Percentiles rank a stretch among this genome's conserved stretches.
Evolutionary conservation across 37 sponge, comb jelly and placozoan species (phyloP).

Genomic region (Geodia barretti): DNA sequence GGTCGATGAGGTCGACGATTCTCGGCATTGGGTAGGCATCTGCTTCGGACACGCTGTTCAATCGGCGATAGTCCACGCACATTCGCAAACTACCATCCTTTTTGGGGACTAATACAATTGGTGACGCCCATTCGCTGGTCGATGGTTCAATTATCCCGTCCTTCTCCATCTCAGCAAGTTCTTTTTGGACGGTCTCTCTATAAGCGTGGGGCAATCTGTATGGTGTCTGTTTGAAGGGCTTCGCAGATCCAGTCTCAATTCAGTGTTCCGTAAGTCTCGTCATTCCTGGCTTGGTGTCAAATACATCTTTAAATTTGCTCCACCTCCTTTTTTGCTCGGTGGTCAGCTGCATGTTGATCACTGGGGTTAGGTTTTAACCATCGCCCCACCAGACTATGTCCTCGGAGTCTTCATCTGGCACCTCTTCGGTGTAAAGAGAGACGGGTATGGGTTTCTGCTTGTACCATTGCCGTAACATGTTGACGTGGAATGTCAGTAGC

Average conservation of each 20-base stretch:
- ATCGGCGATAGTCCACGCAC: slow-evolving; percentile 1
- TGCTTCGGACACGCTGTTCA: neutral
- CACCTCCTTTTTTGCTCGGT: too few species aligned
- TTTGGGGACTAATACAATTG: neutral
- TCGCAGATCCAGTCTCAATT: neutral
- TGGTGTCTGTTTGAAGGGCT: neutral
- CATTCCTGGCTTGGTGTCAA: slow-evolving; percentile 24
- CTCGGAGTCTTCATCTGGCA: neutral
- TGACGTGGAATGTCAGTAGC: slow-evolving; percentile 32
- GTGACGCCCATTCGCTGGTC: slow-evolving; percentile 1
- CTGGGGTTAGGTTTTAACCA: too few species aligned
- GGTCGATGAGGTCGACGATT: neutral
- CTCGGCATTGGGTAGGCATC: slow-evolving; percentile 11
- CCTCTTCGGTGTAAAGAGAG: too few species aligned
- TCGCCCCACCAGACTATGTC: too few species aligned
- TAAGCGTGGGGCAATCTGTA: neutral
- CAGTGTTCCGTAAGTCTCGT: slow-evolving; percentile 26
- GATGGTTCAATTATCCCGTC: neutral
- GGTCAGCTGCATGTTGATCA: too few species aligned
- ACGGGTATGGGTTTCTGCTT: too few species aligned
- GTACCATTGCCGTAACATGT: slow-evolving; percentile 28
- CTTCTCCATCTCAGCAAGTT: neutral
- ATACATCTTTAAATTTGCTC: too few species aligned
- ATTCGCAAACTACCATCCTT: neutral
- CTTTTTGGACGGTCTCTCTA: neutral